phyloP scores from a whole-genome alignment of 2,113 vertebrate genomes.

The Petaurus breviceps region DNA sequence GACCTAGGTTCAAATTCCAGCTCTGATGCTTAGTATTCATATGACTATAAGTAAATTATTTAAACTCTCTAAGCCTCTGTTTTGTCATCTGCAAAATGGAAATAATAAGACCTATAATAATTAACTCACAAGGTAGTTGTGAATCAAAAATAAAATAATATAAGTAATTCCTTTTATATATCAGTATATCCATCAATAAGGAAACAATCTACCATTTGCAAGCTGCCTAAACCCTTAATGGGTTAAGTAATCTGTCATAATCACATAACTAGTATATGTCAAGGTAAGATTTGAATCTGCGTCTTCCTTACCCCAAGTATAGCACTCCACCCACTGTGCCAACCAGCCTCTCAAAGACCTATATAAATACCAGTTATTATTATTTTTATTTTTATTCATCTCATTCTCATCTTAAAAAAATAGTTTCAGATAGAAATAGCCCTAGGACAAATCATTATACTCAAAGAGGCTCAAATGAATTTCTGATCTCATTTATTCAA shows the following conservation, averaged over 20 bases:
- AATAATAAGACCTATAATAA: neutral
- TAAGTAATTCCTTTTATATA: neutral
- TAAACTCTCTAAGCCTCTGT: neutral
- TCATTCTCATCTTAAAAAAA: neutral
- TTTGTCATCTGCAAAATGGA: neutral
- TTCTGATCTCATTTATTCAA: neutral
- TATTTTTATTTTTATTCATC: neutral
- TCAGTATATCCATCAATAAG: neutral
- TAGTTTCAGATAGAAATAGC: neutral
- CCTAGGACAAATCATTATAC: neutral
- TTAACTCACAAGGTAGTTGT: neutral
- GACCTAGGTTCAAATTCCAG: neutral
- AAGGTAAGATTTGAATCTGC: neutral
- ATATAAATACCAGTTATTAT: neutral
- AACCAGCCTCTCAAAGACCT: neutral
- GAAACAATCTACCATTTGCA: neutral
- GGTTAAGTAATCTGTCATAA: neutral
- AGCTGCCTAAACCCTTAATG: neutral
- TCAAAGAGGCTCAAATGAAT: neutral
- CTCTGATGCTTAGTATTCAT: neutral
- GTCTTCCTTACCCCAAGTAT: neutral
- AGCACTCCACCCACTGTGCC: too few relatives aligned
- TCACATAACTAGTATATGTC: neutral
- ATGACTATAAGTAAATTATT: neutral
- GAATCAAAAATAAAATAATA: neutral